Base-by-base conservation (phyloP, 2,888 invertebrate genomes). In the Fabriciana adippe region DNA sequence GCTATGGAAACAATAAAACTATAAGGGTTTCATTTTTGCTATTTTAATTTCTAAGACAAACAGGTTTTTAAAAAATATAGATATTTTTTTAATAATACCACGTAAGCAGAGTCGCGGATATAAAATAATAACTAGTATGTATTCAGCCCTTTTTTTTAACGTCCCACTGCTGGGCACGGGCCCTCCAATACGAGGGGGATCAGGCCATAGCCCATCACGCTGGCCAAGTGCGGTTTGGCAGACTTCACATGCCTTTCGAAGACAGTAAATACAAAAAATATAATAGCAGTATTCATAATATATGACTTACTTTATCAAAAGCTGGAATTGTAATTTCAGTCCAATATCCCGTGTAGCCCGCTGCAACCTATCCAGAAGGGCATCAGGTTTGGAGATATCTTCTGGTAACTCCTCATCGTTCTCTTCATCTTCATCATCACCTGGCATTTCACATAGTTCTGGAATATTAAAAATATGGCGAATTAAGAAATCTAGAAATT, bases 391-490 rank as follows among this genome's bases (percentile, higher is more conserved):
- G 53, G 80, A 78, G 67, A 72, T 83, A 72, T 78, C 84, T 45
- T 77, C 81, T 57, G 74, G 81, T 62, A 73, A 79, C 75, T 64
- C 87, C 61, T 92, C 89, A 4, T 93, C 93, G 63, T 93, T 89
- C 2, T 94, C 93, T 0, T 94, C 93, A 2, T 95, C 95, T 6
- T 94, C 94, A 0, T 93, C 94, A 61, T 95, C 95, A 64, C 95
- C 94, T 0, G 95, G 95, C 78, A 97, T 87, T 79, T 96, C 96
- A 72, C 96, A 96, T 6, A 96, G 83, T 79, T 97, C 96, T 93
- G 81, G 0, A 68, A 60, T 51, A 15, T 18, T 8, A 18, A 18
- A 2, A 54, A 47, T 15, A 16, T 31, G 45, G 1, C 15, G 18
- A 18, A 18, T 18, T 18, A 18, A 18, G 18, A n/a, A 48, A 14